Evolutionary conservation across 2,888 invertebrate genomes (phyloP), one percentile per base, ranked within the genome.

Genomic region (Hirtodrosophila duncani): DNA sequence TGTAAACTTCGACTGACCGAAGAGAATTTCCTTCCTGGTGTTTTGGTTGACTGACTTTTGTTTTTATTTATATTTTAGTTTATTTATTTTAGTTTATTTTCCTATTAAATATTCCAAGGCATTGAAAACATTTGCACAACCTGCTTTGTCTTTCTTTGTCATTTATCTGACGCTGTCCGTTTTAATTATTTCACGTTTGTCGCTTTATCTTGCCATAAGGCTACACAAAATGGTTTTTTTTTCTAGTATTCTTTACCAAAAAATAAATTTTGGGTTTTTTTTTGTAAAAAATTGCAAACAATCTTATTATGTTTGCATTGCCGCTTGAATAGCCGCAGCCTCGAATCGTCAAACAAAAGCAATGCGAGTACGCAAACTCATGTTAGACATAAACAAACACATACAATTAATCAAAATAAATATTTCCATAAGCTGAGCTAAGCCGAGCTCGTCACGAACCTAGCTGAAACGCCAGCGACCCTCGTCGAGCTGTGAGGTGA

Each of bases 251-350:
- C n/a, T n/a, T n/a, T n/a, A n/a, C n/a, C n/a, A n/a, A n/a, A n/a
- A n/a, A n/a, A n/a, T n/a, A n/a, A 52, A 14, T 37, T 52, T 37
- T 52, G 10, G 38, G 23, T 50, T 10, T 52, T 17, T 36, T 36
- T 14, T 21, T 16, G 29, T 33, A 42, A 42, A 49, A 53, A 61
- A 52, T 53, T 60, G 60, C 63, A 50, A 64, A 67, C 67, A 71
- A 51, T n/a, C n/a, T n/a, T n/a, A n/a, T n/a, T n/a, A 68, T 36
- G 36, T 64, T 79, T 51, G 72, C 71, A 50, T 67, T 64, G 65
- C 49, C 68, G 80, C 65, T 65, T 72, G 52, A 72, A 72, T 67
- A 59, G 56, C 37, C 50, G 55, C 62, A 57, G 58, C 78, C 71
- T 71, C 80, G 77, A 57, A 46, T 31, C 49, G n/a, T 53, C 51